These are phyloP conservation scores for Indicator indicator DNA, from an alignment of 2,113 vertebrate genomes.

Conservation along the genomic window DNA sequence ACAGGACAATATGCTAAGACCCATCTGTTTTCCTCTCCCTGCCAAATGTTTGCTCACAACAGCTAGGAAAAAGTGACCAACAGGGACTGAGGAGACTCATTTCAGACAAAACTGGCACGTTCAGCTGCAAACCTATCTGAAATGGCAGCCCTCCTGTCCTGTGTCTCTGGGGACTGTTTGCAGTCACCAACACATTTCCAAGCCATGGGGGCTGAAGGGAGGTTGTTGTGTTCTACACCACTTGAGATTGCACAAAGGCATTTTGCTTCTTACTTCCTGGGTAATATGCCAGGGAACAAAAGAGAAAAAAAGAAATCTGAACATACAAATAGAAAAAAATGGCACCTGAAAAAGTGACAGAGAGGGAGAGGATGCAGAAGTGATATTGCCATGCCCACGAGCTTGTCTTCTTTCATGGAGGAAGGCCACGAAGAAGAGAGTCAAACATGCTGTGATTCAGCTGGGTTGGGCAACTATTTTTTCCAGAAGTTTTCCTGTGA, in stretches of 20 bases:
- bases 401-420: background rate
- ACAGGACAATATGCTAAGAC: background rate
- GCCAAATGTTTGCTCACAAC: slow-evolving; percentile 29
- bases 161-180: background rate
- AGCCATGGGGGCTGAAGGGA: background rate
- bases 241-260: background rate
- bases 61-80: slow-evolving; percentile 13
- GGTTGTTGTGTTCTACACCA: background rate
- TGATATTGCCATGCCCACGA: background rate
- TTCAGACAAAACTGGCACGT: background rate
- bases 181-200: background rate
- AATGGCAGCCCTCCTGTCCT: background rate
- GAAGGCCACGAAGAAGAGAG: background rate
- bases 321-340: background rate
- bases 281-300: background rate
- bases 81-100: background rate
- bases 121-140: background rate
- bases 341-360: background rate
- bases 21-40: background rate
- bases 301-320: background rate
- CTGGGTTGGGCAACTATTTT: background rate
- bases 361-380: background rate
- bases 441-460: background rate
- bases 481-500: background rate
- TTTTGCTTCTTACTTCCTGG: slow-evolving; percentile 2